A percentile compares a stretch with the other conserved stretches of the same genome.
Conservation (phyloP, 2,888 invertebrate species). For the Harmothoe impar region DNA sequence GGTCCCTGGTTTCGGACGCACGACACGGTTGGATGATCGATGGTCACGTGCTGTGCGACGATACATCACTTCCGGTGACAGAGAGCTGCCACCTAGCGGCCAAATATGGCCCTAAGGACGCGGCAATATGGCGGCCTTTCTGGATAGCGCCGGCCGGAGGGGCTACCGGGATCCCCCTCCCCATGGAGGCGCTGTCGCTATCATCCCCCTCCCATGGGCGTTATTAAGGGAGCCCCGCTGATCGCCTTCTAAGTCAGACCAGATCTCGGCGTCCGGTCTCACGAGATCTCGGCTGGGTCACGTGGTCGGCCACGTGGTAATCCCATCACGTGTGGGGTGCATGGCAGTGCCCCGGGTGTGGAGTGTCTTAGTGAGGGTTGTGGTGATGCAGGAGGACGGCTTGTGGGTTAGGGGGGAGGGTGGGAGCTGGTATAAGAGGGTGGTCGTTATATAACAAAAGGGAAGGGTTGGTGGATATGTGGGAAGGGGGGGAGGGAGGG, state of each 20-base stretch:
- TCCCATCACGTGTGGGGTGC: slow-evolving; percentile 8
- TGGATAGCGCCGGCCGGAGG: background rate
- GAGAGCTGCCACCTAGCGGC: slow-evolving; percentile 45
- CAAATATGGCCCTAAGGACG: slow-evolving; percentile 40
- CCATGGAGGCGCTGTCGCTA: background rate
- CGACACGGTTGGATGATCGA: slow-evolving; percentile 35
- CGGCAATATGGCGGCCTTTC: background rate
- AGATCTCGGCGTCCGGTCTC: background rate
- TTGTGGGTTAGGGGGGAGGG: background rate
- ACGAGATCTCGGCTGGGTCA: slow-evolving; percentile 8
- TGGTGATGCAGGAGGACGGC: background rate
- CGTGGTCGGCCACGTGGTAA: slow-evolving; percentile 15
- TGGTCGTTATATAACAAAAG: background rate
- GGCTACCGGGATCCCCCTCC: background rate
- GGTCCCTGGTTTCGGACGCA: background rate
- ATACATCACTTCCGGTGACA: slow-evolving; percentile 58
- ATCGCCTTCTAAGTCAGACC: slow-evolving; percentile 11
- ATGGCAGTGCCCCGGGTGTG: background rate
- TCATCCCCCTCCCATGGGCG: slow-evolving; percentile 3
- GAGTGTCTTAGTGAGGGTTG: no score
- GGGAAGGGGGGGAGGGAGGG: background rate
- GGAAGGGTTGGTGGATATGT: background rate
- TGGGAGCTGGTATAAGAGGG: background rate
- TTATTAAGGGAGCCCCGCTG: background rate
- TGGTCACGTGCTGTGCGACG: slow-evolving; percentile 22